These are phyloP conservation scores for Antheraea yamamai DNA, from an alignment of 2,888 invertebrate species.

Conservation along the genomic window DNA sequence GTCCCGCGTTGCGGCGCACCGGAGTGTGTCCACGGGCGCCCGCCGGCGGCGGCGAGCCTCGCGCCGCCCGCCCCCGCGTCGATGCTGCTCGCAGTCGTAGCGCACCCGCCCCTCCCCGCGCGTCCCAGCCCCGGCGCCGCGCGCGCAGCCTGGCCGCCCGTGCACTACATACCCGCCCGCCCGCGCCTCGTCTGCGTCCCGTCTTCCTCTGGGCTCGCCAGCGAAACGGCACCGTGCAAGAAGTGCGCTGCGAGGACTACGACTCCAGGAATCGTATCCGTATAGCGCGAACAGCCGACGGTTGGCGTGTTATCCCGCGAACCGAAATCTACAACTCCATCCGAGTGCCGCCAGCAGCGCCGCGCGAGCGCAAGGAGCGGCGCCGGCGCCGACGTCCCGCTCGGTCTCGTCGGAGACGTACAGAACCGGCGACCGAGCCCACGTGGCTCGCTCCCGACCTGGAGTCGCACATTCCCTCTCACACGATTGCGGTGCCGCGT, in stretches of 20 bases:
- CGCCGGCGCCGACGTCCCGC: slow-evolving; percentile 37
- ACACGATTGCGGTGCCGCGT: slow-evolving; percentile 81
- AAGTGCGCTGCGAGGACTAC: slow-evolving; percentile 93
- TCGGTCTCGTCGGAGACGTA: slow-evolving; percentile 43
- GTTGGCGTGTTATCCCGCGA: slow-evolving; percentile 92
- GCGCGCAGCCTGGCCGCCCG: slow-evolving; percentile 65
- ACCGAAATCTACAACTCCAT: slow-evolving; percentile 84
- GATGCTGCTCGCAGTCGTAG: slow-evolving; percentile 67
- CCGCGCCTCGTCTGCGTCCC: slow-evolving; percentile 87
- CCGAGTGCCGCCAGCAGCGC: slow-evolving; percentile 53
- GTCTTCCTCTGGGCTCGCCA: slow-evolving; percentile 93
- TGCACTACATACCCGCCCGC: slow-evolving; percentile 47
- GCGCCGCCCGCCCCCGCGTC: slow-evolving; percentile 80
- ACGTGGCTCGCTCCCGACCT: slow-evolving; percentile 77
- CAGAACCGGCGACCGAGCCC: slow-evolving; percentile 43
- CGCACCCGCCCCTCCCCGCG: slow-evolving; percentile 59
- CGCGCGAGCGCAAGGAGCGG: slow-evolving; percentile 39
- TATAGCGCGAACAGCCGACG: slow-evolving; percentile 89
- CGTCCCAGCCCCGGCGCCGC: slow-evolving; percentile 75
- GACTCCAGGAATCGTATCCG: slow-evolving; percentile 92
- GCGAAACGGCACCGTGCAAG: slow-evolving; percentile 89
- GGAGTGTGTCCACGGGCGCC: slow-evolving; percentile 75
- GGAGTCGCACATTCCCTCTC: slow-evolving; percentile 84
- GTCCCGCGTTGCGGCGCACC: slow-evolving; percentile 72
- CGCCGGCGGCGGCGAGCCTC: slow-evolving; percentile 79